Conservation (phyloP, 2,888 invertebrate species). For the Allophyes oxyacanthae region DNA sequence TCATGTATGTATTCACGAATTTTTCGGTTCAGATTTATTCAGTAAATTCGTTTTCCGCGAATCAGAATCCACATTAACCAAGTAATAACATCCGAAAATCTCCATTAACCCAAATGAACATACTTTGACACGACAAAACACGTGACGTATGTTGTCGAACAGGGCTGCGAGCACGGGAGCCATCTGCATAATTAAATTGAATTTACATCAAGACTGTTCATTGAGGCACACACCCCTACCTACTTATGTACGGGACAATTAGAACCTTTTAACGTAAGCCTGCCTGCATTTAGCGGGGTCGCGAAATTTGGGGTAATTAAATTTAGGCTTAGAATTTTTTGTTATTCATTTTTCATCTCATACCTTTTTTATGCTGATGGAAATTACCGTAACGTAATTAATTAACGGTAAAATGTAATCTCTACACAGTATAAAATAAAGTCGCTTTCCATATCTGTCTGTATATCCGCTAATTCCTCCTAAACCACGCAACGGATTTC, state of each 20-base stretch:
- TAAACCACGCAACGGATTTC: no score
- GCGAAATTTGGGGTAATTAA: constrained; percentile 26
- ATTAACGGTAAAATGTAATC: no score
- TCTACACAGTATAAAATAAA: no score
- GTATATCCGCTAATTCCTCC: no score
- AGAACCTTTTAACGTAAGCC: constrained; percentile 51
- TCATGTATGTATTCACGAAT: no score
- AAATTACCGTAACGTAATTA: no score
- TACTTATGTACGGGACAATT: constrained; percentile 54
- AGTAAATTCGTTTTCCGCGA: constrained; percentile 5
- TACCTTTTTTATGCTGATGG: no score
- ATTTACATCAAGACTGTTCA: constrained; percentile 62
- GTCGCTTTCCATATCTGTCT: no score
- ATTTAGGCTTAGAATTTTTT: constrained; percentile 28
- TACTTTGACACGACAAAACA: constrained; percentile 34
- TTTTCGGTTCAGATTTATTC: background rate
- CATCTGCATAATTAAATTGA: constrained; percentile 71
- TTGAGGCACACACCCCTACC: constrained; percentile 41
- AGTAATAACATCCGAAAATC: constrained; percentile 41
- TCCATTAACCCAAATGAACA: constrained; percentile 43
- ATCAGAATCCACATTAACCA: constrained; percentile 29
- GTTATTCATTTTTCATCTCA: background rate
- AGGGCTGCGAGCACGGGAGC: constrained; percentile 29
- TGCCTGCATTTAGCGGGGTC: constrained; percentile 41
- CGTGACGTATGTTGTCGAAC: constrained; percentile 32